phyloP scores from a whole-genome alignment of 37 sponge, comb jelly and placozoan species.

The Hexactinellida sp. region DNA sequence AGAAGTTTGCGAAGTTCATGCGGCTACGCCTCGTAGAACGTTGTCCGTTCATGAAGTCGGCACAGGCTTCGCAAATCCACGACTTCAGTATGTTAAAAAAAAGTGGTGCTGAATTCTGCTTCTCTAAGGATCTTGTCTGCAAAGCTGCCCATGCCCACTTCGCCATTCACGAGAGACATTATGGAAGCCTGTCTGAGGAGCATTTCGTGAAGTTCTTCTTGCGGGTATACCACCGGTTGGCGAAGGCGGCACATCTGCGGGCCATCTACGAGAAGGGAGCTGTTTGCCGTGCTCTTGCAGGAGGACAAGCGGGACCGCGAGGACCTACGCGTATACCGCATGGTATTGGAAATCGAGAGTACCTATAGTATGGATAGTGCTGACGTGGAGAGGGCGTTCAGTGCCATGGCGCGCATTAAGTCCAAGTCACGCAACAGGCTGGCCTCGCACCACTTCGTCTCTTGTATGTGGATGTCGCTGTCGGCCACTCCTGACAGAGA shows the following conservation, averaged over 20 bases:
- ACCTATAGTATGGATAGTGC: not conserved
- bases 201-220: not conserved
- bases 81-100: not conserved
- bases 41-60: not conserved
- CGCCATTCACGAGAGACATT: not conserved
- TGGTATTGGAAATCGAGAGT: not conserved
- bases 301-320: not conserved
- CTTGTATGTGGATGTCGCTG: not conserved
- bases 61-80: not conserved
- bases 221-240: not conserved
- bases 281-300: not conserved
- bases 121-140: not conserved
- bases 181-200: not conserved
- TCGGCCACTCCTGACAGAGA: not conserved
- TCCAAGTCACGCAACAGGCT: not conserved
- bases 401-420: too few species aligned
- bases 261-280: not conserved
- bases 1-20: not conserved
- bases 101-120: not conserved
- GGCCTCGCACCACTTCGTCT: not conserved
- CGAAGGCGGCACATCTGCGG: not conserved
- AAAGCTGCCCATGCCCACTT: not conserved
- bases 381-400: not conserved
- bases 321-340: not conserved
- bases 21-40: not conserved